Evolutionary conservation across 2,797 vertebrate species (phyloP).

Genomic region (Eutrigla gurnardus): DNA sequence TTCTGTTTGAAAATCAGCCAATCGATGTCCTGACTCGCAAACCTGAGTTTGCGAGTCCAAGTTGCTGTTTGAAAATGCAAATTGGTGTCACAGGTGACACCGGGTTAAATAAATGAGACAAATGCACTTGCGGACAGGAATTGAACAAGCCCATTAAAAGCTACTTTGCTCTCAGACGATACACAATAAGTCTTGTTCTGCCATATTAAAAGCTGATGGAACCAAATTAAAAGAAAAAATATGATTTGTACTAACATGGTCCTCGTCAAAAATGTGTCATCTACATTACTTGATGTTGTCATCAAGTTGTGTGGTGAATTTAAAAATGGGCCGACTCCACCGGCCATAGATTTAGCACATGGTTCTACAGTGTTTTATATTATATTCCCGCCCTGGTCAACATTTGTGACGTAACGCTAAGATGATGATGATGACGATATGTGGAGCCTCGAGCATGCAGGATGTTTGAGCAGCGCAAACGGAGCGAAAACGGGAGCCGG

Average conservation of each 20-base stretch:
- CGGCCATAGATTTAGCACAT: background rate
- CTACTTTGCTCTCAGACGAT: background rate
- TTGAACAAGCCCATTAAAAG: background rate
- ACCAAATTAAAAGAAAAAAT: background rate
- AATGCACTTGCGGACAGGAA: too few species aligned
- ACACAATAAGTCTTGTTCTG: too few species aligned
- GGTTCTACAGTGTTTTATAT: background rate
- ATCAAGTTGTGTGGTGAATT: too few species aligned
- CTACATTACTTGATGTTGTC: background rate
- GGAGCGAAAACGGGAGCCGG: slow-evolving; percentile 12
- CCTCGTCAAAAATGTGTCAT: background rate
- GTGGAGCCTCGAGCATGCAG: background rate
- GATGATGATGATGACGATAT: background rate
- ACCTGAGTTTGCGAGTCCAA: background rate
- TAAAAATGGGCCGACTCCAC: background rate
- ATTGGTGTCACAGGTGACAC: slow-evolving; percentile 29
- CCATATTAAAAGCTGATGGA: background rate
- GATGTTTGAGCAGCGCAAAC: slow-evolving; percentile 2
- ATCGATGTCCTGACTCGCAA: background rate
- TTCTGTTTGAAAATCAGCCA: background rate
- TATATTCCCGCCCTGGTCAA: background rate
- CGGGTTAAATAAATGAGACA: slow-evolving; percentile 24
- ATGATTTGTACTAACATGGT: background rate
- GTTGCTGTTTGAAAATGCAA: slow-evolving; percentile 25
- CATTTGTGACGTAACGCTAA: background rate